Conservation (phyloP, 2,797 vertebrate species). For the Enteromius unitaeniatus region DNA sequence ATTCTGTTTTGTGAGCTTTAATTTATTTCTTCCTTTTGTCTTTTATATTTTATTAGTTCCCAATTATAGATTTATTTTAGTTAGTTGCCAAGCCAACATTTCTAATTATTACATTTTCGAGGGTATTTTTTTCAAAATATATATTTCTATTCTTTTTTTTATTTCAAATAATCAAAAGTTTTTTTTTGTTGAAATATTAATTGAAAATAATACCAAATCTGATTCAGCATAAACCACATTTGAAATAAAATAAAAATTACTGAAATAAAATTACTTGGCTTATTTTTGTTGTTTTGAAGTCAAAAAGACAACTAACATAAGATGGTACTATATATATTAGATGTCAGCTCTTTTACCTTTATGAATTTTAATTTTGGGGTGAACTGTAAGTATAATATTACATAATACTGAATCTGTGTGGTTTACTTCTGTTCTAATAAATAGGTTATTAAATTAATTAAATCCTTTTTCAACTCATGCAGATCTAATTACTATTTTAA, state of each 20-base stretch:
- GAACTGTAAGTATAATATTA: neutral
- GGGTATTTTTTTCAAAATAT: no score
- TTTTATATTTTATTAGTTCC: neutral
- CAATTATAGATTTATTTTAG: neutral
- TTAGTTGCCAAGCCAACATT: neutral
- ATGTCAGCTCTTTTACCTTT: neutral
- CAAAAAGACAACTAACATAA: neutral
- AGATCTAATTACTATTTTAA: neutral
- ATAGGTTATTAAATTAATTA: neutral
- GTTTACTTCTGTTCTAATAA: neutral
- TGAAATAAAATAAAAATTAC: neutral
- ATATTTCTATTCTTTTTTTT: neutral
- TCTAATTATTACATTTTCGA: neutral
- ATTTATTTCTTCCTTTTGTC: neutral
- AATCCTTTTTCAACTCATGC: neutral
- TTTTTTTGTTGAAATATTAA: neutral
- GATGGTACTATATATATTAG: neutral
- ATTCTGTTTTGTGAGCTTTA: neutral
- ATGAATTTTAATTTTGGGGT: neutral
- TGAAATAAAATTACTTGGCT: neutral
- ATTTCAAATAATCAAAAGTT: neutral
- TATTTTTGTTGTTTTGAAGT: neutral
- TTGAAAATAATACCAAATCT: neutral
- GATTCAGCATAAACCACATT: neutral
- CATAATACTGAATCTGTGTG: neutral